These are phyloP conservation scores for Pogonus chalceus DNA, from an alignment of 1,140 invertebrate species.

Conservation along the genomic window DNA sequence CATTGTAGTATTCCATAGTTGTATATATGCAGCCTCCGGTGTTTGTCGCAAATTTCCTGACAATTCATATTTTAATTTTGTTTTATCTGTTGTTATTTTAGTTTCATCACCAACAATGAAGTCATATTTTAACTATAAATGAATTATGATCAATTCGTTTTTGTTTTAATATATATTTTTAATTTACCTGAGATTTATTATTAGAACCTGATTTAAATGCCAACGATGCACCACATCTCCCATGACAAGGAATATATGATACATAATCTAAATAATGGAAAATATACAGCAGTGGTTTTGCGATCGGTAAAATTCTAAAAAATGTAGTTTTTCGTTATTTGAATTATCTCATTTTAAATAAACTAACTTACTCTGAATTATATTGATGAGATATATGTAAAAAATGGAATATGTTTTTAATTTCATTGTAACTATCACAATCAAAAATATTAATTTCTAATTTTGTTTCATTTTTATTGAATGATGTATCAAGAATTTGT, in stretches of 20 bases:
- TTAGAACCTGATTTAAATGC: constrained; percentile 21
- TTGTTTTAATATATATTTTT: not conserved
- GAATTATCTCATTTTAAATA: no score
- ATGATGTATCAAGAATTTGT: not conserved
- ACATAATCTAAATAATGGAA: constrained; percentile 25
- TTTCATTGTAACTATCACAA: not conserved
- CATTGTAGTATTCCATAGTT: not conserved
- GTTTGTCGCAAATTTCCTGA: not conserved
- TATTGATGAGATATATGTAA: no score
- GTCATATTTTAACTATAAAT: not conserved
- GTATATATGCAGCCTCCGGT: not conserved
- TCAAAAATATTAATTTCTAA: not conserved
- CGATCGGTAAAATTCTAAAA: constrained; percentile 25
- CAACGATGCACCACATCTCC: constrained; percentile 24
- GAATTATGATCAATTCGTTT: not conserved
- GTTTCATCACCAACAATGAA: not conserved
- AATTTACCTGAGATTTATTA: not conserved
- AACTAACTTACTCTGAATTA: no score
- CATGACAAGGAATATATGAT: constrained; percentile 23
- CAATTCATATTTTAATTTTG: not conserved
- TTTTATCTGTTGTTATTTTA: not conserved
- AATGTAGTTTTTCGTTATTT: not conserved
- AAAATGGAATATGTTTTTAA: not conserved
- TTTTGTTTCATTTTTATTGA: not conserved
- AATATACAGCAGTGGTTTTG: constrained; percentile 21